A percentile compares a stretch with the other conserved stretches of the same genome.
Evolutionary conservation across 2,797 vertebrate genomes (phyloP).

Genomic region (Malacoraja senta): DNA sequence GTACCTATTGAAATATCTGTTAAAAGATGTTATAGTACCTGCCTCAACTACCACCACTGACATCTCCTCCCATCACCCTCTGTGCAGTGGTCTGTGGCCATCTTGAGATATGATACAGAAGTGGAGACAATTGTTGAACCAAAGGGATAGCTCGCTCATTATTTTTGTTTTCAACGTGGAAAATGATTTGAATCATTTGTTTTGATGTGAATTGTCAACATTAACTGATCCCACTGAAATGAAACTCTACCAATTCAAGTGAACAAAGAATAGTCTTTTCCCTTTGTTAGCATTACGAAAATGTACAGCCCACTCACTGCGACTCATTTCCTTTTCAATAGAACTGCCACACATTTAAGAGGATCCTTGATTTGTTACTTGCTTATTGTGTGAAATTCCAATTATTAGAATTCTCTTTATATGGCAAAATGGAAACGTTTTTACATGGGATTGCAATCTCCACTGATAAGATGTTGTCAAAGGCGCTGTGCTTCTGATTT

Average conservation of each 20-base stretch:
- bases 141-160: not conserved
- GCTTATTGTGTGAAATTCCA: conserved; percentile 5
- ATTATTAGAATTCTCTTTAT: conserved; percentile 2
- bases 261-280: not conserved
- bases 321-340: not conserved
- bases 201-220: not conserved
- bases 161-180: not conserved
- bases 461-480: not conserved
- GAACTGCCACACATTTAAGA: not conserved
- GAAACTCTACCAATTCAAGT: not conserved
- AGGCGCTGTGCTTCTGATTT: not conserved
- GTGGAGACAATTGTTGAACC: not conserved
- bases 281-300: not conserved
- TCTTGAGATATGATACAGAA: not conserved
- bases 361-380: not conserved
- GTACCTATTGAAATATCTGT: too few species aligned
- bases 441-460: not conserved
- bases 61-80: too few species aligned
- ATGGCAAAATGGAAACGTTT: not conserved
- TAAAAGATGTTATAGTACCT: too few species aligned
- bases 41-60: too few species aligned
- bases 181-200: not conserved
- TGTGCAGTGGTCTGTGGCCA: not conserved
- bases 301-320: not conserved
- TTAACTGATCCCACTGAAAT: not conserved